These are phyloP conservation scores for Rhynchonema sp. DNA, from an alignment of 2,888 invertebrate genomes.

Conservation along the genomic window DNA sequence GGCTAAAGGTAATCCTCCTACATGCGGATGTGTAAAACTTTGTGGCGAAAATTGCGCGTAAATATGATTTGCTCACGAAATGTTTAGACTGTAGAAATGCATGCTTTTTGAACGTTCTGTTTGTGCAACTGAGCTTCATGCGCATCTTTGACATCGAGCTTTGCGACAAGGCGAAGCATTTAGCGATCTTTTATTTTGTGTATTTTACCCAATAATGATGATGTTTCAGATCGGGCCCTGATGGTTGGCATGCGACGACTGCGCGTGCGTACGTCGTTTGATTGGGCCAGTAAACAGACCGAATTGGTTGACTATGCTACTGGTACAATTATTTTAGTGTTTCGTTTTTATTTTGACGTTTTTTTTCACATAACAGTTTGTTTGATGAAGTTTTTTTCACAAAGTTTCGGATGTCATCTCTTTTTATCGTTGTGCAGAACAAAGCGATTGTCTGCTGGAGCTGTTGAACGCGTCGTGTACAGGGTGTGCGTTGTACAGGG, in stretches of 20 bases:
- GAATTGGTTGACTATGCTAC: not conserved
- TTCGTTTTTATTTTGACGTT: not conserved
- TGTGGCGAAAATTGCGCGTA: too few relatives aligned
- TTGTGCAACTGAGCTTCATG: too few relatives aligned
- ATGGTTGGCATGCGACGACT: constrained; percentile 35
- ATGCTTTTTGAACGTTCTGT: too few relatives aligned
- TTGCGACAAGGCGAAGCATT: too few relatives aligned
- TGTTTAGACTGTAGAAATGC: too few relatives aligned
- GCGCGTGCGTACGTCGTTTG: not conserved
- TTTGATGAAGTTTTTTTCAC: constrained; percentile 35
- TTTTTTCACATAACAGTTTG: not conserved
- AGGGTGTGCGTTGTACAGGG: not conserved
- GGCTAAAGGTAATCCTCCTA: too few relatives aligned
- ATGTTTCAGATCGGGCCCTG: constrained; percentile 53
- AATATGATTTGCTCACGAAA: too few relatives aligned
- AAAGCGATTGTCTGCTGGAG: constrained; percentile 43
- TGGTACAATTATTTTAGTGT: not conserved
- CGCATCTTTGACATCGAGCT: too few relatives aligned
- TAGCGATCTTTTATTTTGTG: too few relatives aligned
- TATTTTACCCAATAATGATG: too few relatives aligned
- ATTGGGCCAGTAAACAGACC: not conserved
- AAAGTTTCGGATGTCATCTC: constrained; percentile 14
- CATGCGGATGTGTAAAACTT: too few relatives aligned
- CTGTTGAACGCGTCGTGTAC: constrained; percentile 50
- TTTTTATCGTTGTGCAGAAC: constrained; percentile 14